Conservation (phyloP, 1,140 invertebrate species). For the Drosophila pachea region DNA sequence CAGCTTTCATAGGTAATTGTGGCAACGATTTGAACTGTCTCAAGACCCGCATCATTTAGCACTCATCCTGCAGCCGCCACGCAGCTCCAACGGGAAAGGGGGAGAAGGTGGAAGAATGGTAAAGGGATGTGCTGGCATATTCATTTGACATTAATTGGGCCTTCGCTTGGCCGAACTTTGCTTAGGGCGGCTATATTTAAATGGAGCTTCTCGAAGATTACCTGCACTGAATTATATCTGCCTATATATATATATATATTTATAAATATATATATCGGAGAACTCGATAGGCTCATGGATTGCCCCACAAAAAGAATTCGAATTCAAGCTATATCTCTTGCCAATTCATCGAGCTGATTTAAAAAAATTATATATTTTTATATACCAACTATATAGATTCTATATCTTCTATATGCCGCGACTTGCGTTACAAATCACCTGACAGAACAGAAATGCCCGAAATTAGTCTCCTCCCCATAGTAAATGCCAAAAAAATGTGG, state of each 20-base stretch:
- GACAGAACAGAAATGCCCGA: not conserved
- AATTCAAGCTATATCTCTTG: no score
- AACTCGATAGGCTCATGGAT: no score
- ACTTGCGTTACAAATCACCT: not conserved
- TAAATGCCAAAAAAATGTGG: slow-evolving; percentile 39
- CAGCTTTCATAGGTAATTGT: slow-evolving; percentile 26
- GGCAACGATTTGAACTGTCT: slow-evolving; percentile 13
- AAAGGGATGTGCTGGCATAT: not conserved
- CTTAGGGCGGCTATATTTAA: no score
- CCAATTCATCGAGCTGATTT: no score
- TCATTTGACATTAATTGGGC: no score
- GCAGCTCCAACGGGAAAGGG: not conserved
- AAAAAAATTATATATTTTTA: no score
- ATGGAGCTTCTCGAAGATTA: no score
- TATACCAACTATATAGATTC: not conserved
- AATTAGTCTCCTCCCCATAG: slow-evolving; percentile 13
- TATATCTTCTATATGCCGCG: not conserved
- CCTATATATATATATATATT: no score
- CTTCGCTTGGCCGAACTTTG: no score
- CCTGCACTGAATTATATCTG: no score
- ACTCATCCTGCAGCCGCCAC: slow-evolving; percentile 22
- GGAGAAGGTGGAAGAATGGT: not conserved
- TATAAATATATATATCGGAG: no score
- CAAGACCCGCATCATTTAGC: slow-evolving; percentile 69
- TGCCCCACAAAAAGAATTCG: no score